Conservation (phyloP, 2,113 vertebrate genomes). For the Panurus biarmicus region DNA sequence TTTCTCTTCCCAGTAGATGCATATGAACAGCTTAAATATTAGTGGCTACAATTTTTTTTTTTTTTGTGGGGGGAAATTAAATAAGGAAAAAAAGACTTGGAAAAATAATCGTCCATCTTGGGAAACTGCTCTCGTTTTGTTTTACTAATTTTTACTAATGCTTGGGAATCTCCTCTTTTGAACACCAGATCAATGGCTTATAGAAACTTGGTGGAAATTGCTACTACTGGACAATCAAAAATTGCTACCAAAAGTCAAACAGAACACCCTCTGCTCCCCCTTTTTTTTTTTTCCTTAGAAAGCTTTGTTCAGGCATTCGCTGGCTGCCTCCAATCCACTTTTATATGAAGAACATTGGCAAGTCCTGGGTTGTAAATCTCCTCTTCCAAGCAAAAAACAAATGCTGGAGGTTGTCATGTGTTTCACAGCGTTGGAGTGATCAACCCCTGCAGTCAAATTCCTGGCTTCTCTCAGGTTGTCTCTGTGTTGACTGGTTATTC, state of each 20-base stretch:
- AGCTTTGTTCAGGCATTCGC: neutral
- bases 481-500: neutral
- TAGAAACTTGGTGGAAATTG: neutral
- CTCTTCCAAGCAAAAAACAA: neutral
- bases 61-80: too few species aligned
- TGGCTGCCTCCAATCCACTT: neutral
- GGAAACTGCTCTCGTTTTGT: neutral
- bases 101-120: neutral
- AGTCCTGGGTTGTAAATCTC: neutral
- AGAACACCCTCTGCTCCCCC: neutral
- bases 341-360: neutral
- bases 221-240: neutral
- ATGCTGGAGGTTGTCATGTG: neutral
- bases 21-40: slow-evolving; percentile 10
- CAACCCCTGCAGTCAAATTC: neutral
- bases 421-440: neutral
- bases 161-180: neutral
- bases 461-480: neutral
- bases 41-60: slow-evolving; percentile 24
- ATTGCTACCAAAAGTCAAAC: neutral
- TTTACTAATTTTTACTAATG: neutral
- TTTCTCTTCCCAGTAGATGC: slow-evolving; percentile 25
- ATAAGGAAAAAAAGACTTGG: neutral
- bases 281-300: neutral
- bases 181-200: neutral